Evolutionary conservation across 2,888 invertebrate species (phyloP).

Genomic region (Frankliniella intonsa): DNA sequence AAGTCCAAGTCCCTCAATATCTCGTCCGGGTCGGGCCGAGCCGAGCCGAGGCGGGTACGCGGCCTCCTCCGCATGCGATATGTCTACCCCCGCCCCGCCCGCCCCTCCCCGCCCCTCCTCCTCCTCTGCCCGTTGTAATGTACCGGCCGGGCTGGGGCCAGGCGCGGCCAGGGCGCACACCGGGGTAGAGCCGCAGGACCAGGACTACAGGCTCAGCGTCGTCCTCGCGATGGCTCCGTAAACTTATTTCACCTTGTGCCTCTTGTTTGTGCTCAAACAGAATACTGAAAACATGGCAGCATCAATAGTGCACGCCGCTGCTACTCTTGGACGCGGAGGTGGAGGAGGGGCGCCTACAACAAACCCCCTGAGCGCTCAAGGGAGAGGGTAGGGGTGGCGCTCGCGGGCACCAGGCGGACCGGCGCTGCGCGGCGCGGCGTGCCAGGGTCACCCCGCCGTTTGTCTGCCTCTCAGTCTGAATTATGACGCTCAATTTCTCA

Average conservation of each 20-base stretch:
- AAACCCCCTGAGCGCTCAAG: background rate
- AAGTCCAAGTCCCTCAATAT: background rate
- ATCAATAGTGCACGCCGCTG: background rate
- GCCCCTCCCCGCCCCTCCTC: background rate
- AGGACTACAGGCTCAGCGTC: background rate
- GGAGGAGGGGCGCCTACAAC: background rate
- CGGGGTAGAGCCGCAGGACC: background rate
- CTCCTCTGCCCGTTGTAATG: background rate
- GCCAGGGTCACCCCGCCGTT: background rate
- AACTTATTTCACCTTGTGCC: constrained; percentile 15
- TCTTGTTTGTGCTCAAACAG: constrained; percentile 21
- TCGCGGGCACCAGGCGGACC: background rate
- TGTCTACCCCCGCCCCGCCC: background rate
- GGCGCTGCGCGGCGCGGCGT: background rate
- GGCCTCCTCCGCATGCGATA: background rate
- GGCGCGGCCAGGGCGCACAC: too few relatives aligned
- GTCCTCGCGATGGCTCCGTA: background rate
- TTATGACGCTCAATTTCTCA: too few relatives aligned
- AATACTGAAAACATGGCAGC: constrained; percentile 12
- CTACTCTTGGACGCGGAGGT: background rate
- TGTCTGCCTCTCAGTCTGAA: too few relatives aligned
- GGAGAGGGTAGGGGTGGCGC: background rate
- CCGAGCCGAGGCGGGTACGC: background rate
- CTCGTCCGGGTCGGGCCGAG: background rate
- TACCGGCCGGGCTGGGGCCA: too few relatives aligned